Conservation (phyloP, 2,113 vertebrate genomes). For the Psilopsiagon aymara region DNA sequence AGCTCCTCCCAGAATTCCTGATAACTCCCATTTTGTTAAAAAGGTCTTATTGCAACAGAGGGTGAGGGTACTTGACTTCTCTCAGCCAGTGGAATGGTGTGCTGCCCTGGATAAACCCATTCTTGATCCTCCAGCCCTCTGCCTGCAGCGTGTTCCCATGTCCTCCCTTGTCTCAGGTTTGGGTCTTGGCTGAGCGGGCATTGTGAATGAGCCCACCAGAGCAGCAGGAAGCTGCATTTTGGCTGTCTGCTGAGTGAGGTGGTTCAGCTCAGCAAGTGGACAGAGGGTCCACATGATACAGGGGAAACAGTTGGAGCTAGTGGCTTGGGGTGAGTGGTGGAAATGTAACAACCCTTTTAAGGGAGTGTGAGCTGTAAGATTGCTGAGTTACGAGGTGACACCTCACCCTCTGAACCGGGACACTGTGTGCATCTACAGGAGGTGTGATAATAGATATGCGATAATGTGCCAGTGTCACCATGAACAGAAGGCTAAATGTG, state of each 20-base stretch:
- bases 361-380: background rate
- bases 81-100: background rate
- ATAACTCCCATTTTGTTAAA: background rate
- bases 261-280: background rate
- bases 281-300: background rate
- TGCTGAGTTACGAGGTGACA: background rate
- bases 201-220: background rate
- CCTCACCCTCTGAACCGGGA: background rate
- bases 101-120: background rate
- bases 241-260: background rate
- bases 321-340: background rate
- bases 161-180: background rate
- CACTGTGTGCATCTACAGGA: background rate
- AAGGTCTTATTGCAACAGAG: background rate
- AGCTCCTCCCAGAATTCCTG: background rate
- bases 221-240: background rate
- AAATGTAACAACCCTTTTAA: rapidly evolving
- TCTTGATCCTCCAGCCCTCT: background rate
- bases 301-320: background rate
- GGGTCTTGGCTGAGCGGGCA: background rate
- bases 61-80: background rate
- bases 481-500: background rate
- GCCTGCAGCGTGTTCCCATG: background rate
- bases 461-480: background rate
- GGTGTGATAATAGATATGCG: background rate